Conservation (phyloP, 2,113 vertebrate species). For the Gadus macrocephalus region DNA sequence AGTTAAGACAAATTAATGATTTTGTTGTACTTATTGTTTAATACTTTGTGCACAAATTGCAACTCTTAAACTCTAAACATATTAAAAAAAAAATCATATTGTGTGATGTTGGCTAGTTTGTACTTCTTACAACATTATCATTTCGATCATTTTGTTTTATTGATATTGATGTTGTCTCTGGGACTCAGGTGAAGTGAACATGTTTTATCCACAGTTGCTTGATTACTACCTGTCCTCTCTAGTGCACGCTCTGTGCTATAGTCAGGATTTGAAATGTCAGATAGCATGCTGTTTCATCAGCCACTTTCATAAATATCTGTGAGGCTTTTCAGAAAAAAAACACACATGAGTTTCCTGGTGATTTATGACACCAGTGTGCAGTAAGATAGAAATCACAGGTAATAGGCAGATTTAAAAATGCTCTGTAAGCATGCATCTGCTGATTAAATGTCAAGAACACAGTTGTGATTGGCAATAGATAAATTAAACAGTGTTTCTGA, state of each 20-base stretch:
- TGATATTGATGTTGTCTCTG: no score
- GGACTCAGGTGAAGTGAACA: no score
- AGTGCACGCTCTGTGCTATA: background rate
- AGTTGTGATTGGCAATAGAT: background rate
- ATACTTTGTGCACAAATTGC: no score
- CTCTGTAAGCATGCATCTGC: background rate
- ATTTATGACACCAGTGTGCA: background rate
- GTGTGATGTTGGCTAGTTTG: no score
- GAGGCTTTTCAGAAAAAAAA: background rate
- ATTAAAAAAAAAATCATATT: no score
- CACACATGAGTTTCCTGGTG: background rate
- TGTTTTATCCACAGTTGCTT: no score
- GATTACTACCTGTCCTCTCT: no score
- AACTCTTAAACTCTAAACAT: no score
- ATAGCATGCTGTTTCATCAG: background rate
- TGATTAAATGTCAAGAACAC: background rate
- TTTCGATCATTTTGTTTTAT: no score
- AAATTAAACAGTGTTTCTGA: background rate
- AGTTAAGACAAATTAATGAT: no score
- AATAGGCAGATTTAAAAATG: background rate
- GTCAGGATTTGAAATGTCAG: background rate
- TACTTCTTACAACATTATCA: no score
- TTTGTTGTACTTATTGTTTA: no score
- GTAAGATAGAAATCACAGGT: background rate
- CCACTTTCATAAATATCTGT: constrained; percentile 1